Conservation (phyloP, 2,888 invertebrate genomes). For the Andricus curvator region DNA sequence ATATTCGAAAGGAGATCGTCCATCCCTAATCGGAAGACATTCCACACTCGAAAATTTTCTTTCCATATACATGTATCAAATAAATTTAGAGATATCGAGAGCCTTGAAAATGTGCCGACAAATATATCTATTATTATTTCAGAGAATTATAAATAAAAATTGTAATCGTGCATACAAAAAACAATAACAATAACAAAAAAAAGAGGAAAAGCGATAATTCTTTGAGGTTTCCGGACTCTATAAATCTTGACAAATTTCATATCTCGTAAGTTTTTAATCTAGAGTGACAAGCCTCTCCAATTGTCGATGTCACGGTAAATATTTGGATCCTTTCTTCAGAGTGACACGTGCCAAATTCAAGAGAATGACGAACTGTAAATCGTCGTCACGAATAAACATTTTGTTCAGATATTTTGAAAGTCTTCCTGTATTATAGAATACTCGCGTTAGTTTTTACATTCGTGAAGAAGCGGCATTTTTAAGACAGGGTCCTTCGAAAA, state of each 20-base stretch:
- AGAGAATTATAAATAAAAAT: constrained; percentile 4
- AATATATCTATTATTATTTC: not conserved
- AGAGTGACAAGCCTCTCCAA: constrained; percentile 26
- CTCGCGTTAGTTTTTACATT: constrained; percentile 37
- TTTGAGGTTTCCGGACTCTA: constrained; percentile 12
- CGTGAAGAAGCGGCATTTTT: constrained; percentile 7
- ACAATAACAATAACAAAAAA: too few relatives aligned
- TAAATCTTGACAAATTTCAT: constrained; percentile 13
- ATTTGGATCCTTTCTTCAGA: constrained; percentile 40
- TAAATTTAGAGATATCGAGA: constrained; percentile 8
- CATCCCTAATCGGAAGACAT: too few relatives aligned
- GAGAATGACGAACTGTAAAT: constrained; percentile 27
- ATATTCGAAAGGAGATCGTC: too few relatives aligned
- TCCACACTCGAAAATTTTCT: too few relatives aligned
- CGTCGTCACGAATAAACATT: constrained; percentile 19
- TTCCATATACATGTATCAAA: not conserved
- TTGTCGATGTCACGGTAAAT: constrained; percentile 35
- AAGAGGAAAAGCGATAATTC: not conserved
- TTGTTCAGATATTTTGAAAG: constrained; percentile 48
- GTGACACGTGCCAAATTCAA: constrained; percentile 41
- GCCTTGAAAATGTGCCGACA: constrained; percentile 10
- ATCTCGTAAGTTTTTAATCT: constrained; percentile 26
- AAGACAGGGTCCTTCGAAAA: constrained; percentile 37
- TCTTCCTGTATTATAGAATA: constrained; percentile 55
- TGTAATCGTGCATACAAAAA: too few relatives aligned